Conservation (phyloP, 1,140 invertebrate genomes). For the Cotesia glomerata region DNA sequence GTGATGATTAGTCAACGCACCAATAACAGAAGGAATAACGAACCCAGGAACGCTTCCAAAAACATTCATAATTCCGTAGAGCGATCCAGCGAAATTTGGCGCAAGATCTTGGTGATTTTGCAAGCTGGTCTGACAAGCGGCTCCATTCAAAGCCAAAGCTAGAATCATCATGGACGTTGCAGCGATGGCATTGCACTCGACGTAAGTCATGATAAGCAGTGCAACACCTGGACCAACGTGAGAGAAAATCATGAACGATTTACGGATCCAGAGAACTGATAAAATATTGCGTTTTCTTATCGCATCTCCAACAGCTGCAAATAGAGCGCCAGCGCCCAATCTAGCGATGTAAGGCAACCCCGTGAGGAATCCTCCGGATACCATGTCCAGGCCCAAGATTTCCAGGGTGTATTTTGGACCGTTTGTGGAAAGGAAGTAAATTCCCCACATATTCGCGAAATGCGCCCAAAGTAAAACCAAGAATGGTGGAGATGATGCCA, state of each 20-base stretch:
- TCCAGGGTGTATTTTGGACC: conserved; percentile 88
- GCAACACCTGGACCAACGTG: conserved; percentile 74
- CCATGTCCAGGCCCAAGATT: conserved; percentile 83
- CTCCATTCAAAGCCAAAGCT: conserved; percentile 82
- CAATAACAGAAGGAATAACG: conserved; percentile 74
- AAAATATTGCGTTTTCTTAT: conserved; percentile 67
- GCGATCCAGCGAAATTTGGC: conserved; percentile 79
- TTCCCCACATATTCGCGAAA: conserved; percentile 78
- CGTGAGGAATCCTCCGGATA: conserved; percentile 73
- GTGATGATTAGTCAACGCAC: conserved; percentile 72
- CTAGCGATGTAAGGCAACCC: conserved; percentile 73
- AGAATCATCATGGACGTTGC: conserved; percentile 74
- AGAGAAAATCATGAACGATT: conserved; percentile 75
- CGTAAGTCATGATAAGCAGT: conserved; percentile 70
- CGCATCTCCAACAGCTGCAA: conserved; percentile 72
- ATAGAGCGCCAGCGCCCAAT: conserved; percentile 69
- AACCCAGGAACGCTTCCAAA: conserved; percentile 77
- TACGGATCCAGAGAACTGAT: conserved; percentile 70
- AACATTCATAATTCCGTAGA: conserved; percentile 78
- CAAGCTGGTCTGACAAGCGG: conserved; percentile 81
- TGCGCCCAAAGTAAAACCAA: conserved; percentile 72
- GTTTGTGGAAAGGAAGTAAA: conserved; percentile 84
- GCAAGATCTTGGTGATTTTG: conserved; percentile 86
- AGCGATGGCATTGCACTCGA: conserved; percentile 69
- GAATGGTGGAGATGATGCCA: conserved; percentile 72